Evolutionary conservation across 1,140 invertebrate genomes (phyloP).

Genomic region (Magallana angulata): DNA sequence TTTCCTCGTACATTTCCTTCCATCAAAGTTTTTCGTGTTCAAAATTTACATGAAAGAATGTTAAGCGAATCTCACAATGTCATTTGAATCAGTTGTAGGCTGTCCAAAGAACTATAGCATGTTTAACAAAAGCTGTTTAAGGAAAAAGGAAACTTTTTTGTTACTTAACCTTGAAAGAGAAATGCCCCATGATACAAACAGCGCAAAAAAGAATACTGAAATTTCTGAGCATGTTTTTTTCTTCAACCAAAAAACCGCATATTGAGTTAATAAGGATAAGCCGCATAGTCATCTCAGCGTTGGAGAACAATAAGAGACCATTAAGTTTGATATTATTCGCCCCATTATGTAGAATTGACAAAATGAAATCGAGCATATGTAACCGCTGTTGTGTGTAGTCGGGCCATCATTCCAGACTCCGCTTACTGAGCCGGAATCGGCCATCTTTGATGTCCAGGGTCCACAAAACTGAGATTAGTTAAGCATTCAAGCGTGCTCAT

Average conservation of each 20-base stretch:
- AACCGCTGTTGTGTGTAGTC: conserved; percentile 19
- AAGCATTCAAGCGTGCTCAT: background rate
- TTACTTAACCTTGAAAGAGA: background rate
- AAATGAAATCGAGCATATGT: conserved; percentile 25
- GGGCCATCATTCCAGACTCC: background rate
- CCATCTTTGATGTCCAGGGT: conserved; percentile 20
- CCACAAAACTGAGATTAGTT: background rate
- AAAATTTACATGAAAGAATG: conserved; percentile 39
- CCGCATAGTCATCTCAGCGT: background rate
- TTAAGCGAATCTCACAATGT: conserved; percentile 10
- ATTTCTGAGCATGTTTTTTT: background rate
- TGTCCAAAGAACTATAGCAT: background rate
- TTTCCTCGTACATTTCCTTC: conserved; percentile 44
- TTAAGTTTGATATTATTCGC: conserved; percentile 25
- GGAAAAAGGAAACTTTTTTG: background rate
- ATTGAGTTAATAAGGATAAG: background rate
- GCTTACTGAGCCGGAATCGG: background rate
- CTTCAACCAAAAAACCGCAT: background rate
- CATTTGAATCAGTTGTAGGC: background rate
- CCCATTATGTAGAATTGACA: conserved; percentile 17
- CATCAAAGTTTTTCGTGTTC: conserved; percentile 29
- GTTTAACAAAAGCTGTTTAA: background rate
- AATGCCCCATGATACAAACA: too few relatives aligned
- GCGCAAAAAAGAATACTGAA: too few relatives aligned
- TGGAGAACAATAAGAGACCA: background rate